phyloP scores from a whole-genome alignment of 2,888 invertebrate genomes.

The Chesias legatella region DNA sequence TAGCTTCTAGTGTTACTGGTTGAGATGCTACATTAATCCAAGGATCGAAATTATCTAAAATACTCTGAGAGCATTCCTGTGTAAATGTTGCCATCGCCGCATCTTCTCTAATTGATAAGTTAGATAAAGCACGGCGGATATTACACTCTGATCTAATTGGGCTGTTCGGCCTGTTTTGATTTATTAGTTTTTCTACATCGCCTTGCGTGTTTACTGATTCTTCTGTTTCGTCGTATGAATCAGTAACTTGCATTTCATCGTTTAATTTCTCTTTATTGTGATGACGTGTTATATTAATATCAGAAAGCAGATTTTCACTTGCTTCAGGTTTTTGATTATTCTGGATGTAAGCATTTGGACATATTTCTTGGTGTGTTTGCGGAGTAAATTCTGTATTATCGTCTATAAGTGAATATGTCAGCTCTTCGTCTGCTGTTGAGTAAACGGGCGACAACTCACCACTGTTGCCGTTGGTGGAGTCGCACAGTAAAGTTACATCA shows the following conservation, averaged over 20 bases:
- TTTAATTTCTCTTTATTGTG: constrained; percentile 14
- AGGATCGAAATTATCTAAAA: constrained; percentile 24
- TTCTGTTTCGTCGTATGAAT: constrained; percentile 10
- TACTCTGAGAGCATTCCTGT: constrained; percentile 40
- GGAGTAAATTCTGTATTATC: neutral
- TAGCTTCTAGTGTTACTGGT: neutral
- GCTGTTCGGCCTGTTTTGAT: too few relatives aligned
- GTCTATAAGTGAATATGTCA: constrained; percentile 14
- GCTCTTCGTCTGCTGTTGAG: constrained; percentile 13
- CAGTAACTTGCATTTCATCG: constrained; percentile 4
- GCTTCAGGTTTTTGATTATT: too few relatives aligned
- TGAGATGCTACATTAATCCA: neutral
- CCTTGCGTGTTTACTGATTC: neutral
- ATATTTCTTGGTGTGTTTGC: neutral
- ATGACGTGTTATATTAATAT: neutral
- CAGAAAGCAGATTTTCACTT: neutral
- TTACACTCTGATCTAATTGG: constrained; percentile 3
- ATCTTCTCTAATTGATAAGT: constrained; percentile 27
- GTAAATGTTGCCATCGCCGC: neutral
- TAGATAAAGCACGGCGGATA: constrained; percentile 32
- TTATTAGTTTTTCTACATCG: neutral
- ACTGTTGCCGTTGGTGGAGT: neutral
- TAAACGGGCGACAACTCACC: too few relatives aligned
- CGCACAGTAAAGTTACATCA: neutral
- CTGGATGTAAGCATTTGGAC: neutral